phyloP scores from a whole-genome alignment of 1,140 invertebrate genomes.

The Penaeus indicus region DNA sequence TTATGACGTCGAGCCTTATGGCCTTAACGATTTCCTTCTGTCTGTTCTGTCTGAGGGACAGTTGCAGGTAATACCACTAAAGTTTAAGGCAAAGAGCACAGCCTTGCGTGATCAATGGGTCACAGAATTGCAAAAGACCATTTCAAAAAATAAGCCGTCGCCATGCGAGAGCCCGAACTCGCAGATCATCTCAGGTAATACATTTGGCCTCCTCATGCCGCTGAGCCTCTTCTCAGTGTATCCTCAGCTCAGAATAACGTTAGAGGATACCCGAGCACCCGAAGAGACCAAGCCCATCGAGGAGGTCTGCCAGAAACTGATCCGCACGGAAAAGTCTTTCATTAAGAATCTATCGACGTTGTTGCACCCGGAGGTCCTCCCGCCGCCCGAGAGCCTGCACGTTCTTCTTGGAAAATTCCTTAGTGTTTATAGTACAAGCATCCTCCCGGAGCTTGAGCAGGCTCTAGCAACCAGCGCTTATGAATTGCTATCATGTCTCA shows the following conservation, averaged over 20 bases:
- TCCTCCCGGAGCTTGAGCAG: constrained; percentile 34
- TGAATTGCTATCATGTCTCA: constrained; percentile 11
- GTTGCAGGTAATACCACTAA: constrained; percentile 1
- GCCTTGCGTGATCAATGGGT: constrained; percentile 49
- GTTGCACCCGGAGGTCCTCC: constrained; percentile 32
- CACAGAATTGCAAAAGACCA: constrained; percentile 40
- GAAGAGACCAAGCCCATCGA: neutral
- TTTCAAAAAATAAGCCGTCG: neutral
- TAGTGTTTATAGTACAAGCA: constrained; percentile 11
- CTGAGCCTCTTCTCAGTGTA: constrained; percentile 27
- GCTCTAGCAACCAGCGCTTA: neutral
- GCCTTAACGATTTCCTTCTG: constrained; percentile 28
- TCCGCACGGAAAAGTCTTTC: neutral
- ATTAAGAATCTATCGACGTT: neutral
- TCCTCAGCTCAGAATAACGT: constrained; percentile 9
- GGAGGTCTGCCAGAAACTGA: constrained; percentile 5
- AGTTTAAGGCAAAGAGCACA: constrained; percentile 22
- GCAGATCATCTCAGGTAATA: too few relatives aligned
- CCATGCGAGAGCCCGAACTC: too few relatives aligned
- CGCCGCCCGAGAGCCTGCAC: neutral
- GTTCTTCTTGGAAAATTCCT: constrained; percentile 31
- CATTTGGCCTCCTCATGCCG: constrained; percentile 2
- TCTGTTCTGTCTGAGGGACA: constrained; percentile 45
- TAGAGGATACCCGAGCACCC: neutral
- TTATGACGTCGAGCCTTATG: constrained; percentile 15